Base-by-base conservation (phyloP, 2,888 invertebrate genomes). In the Drosophila emarginata region DNA sequence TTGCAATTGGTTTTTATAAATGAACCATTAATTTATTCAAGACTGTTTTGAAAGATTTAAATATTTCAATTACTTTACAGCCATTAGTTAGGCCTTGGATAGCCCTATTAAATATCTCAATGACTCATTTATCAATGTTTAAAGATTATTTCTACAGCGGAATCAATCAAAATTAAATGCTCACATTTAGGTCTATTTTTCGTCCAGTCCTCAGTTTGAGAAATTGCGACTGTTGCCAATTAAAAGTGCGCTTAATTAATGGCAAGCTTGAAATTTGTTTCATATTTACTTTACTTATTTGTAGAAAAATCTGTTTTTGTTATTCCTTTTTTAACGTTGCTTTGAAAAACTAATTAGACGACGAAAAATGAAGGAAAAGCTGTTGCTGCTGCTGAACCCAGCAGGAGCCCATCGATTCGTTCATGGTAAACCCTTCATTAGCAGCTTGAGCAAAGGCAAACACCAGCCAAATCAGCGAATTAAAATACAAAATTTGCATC, bases 301-400 rank as follows among this genome's bases (percentile, higher is more conserved):
- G 32, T 56, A 62, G 52, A 63, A 62, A 77, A 80, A 67, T 77
- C 83, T 80, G 78, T 71, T 76, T 71, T 37, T 67, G 51, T 18
- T 21, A 4, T 45, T 21, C 21, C 5, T 21, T 45, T 45, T 21
- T 53, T 36, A 18, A 18, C 69, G 59, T 28, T 56, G 39, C 60
- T 62, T 72, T 76, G 64, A 69, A 80, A 84, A 80, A 84, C 81
- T 78, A 84, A 80, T 81, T 78, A 80, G 78, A 76, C 72, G 69
- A 53, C 76, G 63, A 51, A 68, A 68, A 65, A 58, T 54, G 59
- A 39, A 21, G 66, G 36, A 39, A n/a, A 53, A 61, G 26, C 39
- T 51, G 61, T 23, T 39, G 37, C n/a, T 52, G 50, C 45, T 40
- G 61, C 37, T 64, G 77, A 56, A 70, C 67, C 66, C 72, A 60